A percentile compares a stretch with the other conserved stretches of the same genome.
phyloP scores from a whole-genome alignment of 35 echinoderm and acorn worm species.

The Patiria miniata region DNA sequence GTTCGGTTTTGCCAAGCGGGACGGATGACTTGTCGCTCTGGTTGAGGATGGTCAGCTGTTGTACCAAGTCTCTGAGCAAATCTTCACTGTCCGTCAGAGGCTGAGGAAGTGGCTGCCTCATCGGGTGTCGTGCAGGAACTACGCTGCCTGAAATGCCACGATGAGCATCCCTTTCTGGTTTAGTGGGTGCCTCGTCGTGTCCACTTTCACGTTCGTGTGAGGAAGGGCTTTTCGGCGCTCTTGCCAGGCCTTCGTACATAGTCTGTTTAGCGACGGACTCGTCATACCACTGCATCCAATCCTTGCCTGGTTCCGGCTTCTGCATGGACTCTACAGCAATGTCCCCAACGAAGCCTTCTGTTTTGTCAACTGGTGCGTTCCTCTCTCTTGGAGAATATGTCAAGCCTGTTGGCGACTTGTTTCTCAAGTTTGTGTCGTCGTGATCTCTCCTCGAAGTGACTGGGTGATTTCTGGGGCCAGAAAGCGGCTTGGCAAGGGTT shows the following conservation, averaged over 20 bases:
- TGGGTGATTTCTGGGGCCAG: neutral
- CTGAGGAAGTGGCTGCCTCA: neutral
- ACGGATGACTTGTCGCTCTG: neutral
- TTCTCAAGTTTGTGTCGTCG: neutral
- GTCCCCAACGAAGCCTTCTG: no score
- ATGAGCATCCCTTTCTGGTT: no score
- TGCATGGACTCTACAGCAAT: neutral
- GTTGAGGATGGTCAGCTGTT: slow-evolving; percentile 14
- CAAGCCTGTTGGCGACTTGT: neutral
- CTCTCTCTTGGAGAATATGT: neutral
- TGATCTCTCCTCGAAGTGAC: neutral
- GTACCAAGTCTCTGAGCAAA: slow-evolving; percentile 1
- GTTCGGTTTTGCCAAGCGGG: neutral
- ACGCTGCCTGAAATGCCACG: no score
- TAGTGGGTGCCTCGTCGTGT: neutral
- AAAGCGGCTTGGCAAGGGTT: neutral
- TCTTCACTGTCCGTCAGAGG: neutral
- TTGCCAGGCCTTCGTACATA: neutral
- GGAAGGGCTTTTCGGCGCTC: neutral
- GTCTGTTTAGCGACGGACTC: neutral
- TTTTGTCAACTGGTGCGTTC: no score
- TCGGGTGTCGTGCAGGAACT: no score
- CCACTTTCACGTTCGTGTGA: neutral
- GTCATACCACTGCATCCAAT: neutral
- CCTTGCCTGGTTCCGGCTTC: neutral